These are phyloP conservation scores for Hirundichthys speculiger DNA, from an alignment of 2,113 vertebrate genomes.

Conservation along the genomic window DNA sequence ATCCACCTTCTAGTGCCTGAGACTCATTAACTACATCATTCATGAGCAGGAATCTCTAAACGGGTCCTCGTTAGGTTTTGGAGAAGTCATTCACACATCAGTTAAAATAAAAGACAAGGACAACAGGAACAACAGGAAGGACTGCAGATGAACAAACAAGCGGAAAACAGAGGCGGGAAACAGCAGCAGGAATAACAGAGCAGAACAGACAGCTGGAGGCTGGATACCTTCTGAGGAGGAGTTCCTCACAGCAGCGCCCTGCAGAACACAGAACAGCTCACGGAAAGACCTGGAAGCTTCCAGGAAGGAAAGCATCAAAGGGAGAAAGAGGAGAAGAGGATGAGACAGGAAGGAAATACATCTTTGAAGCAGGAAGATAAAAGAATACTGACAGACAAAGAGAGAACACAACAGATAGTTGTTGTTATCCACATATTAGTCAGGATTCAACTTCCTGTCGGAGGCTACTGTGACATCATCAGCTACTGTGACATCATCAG, in stretches of 20 bases:
- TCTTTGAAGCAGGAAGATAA: conserved; percentile 12
- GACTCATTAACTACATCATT: too few species aligned
- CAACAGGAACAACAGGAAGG: conserved; percentile 13
- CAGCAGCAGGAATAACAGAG: not conserved
- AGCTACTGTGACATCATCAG: too few species aligned
- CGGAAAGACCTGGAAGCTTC: conserved; percentile 98
- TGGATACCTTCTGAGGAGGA: conserved; percentile 99
- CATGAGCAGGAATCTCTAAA: too few species aligned
- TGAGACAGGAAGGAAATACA: conserved; percentile 41
- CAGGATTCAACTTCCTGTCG: too few species aligned
- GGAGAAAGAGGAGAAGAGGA: conserved; percentile 57
- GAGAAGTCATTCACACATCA: too few species aligned
- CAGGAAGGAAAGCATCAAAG: conserved; percentile 87
- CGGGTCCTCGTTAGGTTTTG: too few species aligned
- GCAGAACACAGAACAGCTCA: conserved; percentile 99
- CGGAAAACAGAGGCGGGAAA: not conserved
- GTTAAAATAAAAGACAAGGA: conserved; percentile 3
- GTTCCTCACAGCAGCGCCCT: conserved; percentile 98
- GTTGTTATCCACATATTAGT: not conserved
- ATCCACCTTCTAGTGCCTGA: too few species aligned
- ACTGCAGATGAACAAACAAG: too few species aligned
- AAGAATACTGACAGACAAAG: not conserved
- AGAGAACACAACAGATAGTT: not conserved
- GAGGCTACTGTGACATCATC: too few species aligned
- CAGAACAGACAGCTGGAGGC: conserved; percentile 36